phyloP scores from a whole-genome alignment of 2,888 invertebrate species.

The Ochropleura plecta region DNA sequence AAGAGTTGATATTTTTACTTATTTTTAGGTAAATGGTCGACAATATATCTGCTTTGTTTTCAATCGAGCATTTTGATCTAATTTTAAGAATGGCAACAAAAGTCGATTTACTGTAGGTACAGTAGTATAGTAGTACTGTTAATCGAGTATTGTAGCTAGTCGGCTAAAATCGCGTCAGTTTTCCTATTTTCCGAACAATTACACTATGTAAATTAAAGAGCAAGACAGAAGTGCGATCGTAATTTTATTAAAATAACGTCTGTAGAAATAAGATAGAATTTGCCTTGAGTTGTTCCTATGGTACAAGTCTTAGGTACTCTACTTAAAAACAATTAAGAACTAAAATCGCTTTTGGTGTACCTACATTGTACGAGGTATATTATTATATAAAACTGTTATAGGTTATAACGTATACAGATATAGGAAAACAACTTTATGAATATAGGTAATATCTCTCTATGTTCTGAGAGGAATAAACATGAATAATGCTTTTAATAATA shows the following conservation, averaged over 20 bases:
- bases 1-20: too few species aligned
- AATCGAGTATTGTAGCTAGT: not conserved
- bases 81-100: too few species aligned
- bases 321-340: not conserved
- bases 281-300: not conserved
- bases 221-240: not conserved
- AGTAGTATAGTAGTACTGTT: not conserved
- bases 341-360: not conserved
- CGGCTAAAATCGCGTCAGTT: not conserved
- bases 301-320: not conserved
- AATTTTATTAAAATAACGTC: too few species aligned
- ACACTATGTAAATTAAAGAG: not conserved
- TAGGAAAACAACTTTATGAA: not conserved
- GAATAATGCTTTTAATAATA: not conserved
- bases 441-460: not conserved
- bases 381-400: not conserved
- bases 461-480: not conserved
- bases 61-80: too few species aligned
- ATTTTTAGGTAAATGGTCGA: too few species aligned
- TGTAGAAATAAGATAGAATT: not conserved
- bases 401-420: not conserved
- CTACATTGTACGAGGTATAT: not conserved
- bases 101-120: too few species aligned
- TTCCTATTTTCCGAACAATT: not conserved
- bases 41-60: too few species aligned